Evolutionary conservation across 2,888 invertebrate species (phyloP).

Genomic region (Palloptera scutellata): DNA sequence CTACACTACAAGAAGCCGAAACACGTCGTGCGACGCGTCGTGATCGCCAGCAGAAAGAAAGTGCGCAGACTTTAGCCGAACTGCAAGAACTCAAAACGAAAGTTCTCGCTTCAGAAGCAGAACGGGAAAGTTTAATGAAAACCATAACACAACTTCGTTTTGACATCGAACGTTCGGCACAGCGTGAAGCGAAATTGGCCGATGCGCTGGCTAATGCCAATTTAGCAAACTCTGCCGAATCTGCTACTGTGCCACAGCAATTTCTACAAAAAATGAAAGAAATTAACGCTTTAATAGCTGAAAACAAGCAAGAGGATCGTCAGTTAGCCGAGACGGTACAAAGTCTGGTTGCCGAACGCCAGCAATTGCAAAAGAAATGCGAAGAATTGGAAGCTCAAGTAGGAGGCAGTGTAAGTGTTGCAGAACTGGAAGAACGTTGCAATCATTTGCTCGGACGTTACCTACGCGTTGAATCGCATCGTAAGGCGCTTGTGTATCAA

Average conservation of each 20-base stretch:
- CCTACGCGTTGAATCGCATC: conserved; percentile 82
- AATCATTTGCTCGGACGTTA: conserved; percentile 74
- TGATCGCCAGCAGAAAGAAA: conserved; percentile 59
- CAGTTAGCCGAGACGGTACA: conserved; percentile 65
- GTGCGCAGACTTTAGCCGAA: conserved; percentile 56
- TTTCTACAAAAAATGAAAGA: conserved; percentile 66
- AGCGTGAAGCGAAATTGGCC: conserved; percentile 60
- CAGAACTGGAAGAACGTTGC: conserved; percentile 64
- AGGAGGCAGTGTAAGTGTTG: conserved; percentile 48
- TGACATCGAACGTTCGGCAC: conserved; percentile 60
- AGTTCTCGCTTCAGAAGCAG: conserved; percentile 49
- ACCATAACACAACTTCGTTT: conserved; percentile 55
- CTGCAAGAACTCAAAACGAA: conserved; percentile 56
- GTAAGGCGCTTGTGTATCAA: conserved; percentile 89
- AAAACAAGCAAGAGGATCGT: conserved; percentile 67
- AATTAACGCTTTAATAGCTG: conserved; percentile 65
- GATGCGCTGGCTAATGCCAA: conserved; percentile 58
- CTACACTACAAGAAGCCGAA: conserved; percentile 61
- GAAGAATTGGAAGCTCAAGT: conserved; percentile 60
- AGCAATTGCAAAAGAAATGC: conserved; percentile 65
- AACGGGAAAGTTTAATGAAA: conserved; percentile 53
- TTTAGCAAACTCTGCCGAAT: conserved; percentile 45
- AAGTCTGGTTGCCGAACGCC: conserved; percentile 65
- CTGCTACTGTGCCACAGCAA: conserved; percentile 59
- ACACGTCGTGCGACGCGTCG: conserved; percentile 56